Evolutionary conservation across 92 coral and sea anemone species (phyloP).

Genomic region (Phenganax marumi): DNA sequence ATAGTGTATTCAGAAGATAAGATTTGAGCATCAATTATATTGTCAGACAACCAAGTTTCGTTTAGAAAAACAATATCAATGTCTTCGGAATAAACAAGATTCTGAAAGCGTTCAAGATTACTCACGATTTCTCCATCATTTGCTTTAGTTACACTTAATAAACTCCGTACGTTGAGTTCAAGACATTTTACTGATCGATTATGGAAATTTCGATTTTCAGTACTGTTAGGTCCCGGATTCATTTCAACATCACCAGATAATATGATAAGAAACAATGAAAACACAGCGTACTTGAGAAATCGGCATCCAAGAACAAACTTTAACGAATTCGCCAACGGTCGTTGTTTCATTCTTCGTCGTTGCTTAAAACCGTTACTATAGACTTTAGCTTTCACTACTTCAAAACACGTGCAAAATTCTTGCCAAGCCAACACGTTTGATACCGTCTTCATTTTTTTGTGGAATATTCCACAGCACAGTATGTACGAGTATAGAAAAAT

Average conservation of each 20-base stretch:
- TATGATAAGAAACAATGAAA: constrained; percentile 14
- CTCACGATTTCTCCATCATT: not conserved
- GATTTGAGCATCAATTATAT: not conserved
- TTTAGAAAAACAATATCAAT: constrained; percentile 4
- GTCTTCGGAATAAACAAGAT: constrained; percentile 10
- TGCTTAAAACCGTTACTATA: not conserved
- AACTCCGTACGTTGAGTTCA: constrained; percentile 18
- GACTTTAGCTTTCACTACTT: constrained; percentile 8
- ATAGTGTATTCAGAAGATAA: constrained; percentile 12
- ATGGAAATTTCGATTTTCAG: not conserved
- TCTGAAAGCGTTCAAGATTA: constrained; percentile 14
- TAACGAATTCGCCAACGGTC: constrained; percentile 11
- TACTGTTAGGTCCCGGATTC: constrained; percentile 41
- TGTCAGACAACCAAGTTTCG: constrained; percentile 12
- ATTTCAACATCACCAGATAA: constrained; percentile 51
- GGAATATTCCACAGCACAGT: not conserved
- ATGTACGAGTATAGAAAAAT: not conserved
- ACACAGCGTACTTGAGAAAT: constrained; percentile 10
- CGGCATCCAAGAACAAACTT: not conserved
- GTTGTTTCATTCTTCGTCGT: constrained; percentile 5
- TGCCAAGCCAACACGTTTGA: not conserved
- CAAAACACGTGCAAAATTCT: constrained; percentile 3
- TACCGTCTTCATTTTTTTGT: not conserved
- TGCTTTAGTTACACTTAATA: not conserved
- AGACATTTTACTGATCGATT: constrained; percentile 1